Evolutionary conservation across 2,797 vertebrate species (phyloP).

Genomic region (Arctocebus calabarensis): DNA sequence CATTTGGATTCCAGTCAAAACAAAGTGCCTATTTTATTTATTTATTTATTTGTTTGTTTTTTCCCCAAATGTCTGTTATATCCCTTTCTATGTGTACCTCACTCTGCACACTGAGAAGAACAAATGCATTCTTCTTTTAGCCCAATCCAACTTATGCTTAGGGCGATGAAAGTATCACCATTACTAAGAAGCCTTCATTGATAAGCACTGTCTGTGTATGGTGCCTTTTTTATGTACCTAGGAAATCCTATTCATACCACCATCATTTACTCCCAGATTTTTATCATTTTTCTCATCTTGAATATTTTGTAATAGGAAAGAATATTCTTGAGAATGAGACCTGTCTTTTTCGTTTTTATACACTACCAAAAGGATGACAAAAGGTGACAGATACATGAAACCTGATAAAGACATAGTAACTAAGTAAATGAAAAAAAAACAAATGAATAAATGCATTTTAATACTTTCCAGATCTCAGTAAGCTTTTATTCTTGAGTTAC

Average conservation of each 20-base stretch:
- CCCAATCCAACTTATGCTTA: neutral
- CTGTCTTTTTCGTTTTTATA: neutral
- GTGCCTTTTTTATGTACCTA: neutral
- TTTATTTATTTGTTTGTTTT: neutral
- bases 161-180: neutral
- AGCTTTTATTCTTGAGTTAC: neutral
- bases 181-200: neutral
- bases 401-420: neutral
- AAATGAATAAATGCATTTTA: neutral
- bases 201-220: neutral
- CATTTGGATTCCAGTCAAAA: neutral
- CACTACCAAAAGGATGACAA: neutral
- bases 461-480: neutral
- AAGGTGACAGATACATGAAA: neutral
- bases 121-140: neutral
- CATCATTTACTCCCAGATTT: neutral
- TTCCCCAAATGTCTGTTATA: neutral
- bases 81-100: neutral
- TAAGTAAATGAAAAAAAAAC: neutral
- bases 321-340: neutral
- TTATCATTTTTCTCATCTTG: neutral
- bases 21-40: neutral
- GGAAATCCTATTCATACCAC: neutral
- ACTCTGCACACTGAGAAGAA: neutral
- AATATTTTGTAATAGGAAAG: neutral